Evolutionary conservation across 2,888 invertebrate genomes (phyloP).

Genomic region (Trissonchulus latispiculum): DNA sequence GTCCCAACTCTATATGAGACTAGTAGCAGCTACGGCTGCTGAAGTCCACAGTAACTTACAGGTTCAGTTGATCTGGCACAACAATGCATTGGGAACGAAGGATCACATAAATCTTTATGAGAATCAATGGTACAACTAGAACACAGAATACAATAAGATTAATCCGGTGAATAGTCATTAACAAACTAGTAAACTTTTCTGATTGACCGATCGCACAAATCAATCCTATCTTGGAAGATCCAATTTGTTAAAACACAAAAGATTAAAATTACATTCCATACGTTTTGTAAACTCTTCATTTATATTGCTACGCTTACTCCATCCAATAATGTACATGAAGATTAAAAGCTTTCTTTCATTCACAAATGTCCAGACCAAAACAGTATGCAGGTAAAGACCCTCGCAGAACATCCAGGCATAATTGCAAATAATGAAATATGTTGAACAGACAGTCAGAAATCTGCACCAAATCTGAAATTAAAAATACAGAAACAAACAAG

Average conservation of each 20-base stretch:
- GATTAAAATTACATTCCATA: too few relatives aligned
- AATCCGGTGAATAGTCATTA: too few relatives aligned
- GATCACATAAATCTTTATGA: background rate
- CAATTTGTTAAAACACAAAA: too few relatives aligned
- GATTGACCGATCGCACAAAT: too few relatives aligned
- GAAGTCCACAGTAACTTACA: too few relatives aligned
- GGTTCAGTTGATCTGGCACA: background rate
- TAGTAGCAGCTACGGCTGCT: too few relatives aligned
- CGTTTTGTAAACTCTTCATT: too few relatives aligned
- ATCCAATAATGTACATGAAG: slow-evolving; percentile 71
- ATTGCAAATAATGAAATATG: slow-evolving; percentile 78
- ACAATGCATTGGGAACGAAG: slow-evolving; percentile 4
- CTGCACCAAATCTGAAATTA: slow-evolving; percentile 62
- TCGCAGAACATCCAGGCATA: slow-evolving; percentile 96
- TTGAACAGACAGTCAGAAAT: slow-evolving; percentile 65
- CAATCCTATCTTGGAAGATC: too few relatives aligned
- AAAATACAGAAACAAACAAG: too few relatives aligned
- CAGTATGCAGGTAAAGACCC: slow-evolving; percentile 82
- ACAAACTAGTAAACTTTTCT: too few relatives aligned
- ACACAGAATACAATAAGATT: background rate
- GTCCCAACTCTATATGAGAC: too few relatives aligned
- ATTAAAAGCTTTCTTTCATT: slow-evolving; percentile 72
- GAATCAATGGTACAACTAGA: slow-evolving; percentile 1
- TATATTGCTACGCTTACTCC: slow-evolving; percentile 53
- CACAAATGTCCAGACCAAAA: slow-evolving; percentile 79